Evolutionary conservation across 2,888 invertebrate genomes (phyloP), one percentile per base, ranked within the genome.

Genomic region (Hydrotaea cyrtoneurina): DNA sequence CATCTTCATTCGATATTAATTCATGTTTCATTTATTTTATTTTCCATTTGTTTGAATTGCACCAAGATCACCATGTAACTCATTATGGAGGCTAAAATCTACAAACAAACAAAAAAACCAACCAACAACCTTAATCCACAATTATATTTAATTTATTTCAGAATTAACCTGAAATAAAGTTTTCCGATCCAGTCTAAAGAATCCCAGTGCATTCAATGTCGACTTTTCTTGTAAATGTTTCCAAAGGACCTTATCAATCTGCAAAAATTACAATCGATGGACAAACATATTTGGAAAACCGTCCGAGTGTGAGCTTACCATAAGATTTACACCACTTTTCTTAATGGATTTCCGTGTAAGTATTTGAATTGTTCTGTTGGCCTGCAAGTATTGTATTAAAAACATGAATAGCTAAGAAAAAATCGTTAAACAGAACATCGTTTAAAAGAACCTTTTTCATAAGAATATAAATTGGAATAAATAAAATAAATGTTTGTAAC

Each of bases 41-140:
- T 73, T 57, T 73, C 55, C 17, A 73, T 57, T 21, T 73, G 57
- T 15, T 73, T 59, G 36, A 73, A 73, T 43, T 73, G 73, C 15
- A 73, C 57, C 73, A 73, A 59, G 17, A 73, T 43, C 73, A 73
- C 10, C 57, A 59, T 73, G 10, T 21, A 57, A 15, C 39, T 57
- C 13, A 57, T 11, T 11, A 73, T 73, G 5, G 59, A 59, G 4
- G 59, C 59, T 15, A 59, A 13, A 0, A 59, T 13, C 59, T 59
- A 26, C 8, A 57, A 57, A 43, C 13, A 13, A 11, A 43, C 10
- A 4, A n/a, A 50, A 43, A 43, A 7, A 10, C 2, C 15, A 43
- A 43, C 13, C 2, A 15, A n/a, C n/a, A n/a, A n/a, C n/a, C n/a
- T n/a, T n/a, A n/a, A n/a, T n/a, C n/a, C n/a, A n/a, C n/a, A n/a